phyloP scores from a whole-genome alignment of 2,113 vertebrate genomes.

The Grus americana region DNA sequence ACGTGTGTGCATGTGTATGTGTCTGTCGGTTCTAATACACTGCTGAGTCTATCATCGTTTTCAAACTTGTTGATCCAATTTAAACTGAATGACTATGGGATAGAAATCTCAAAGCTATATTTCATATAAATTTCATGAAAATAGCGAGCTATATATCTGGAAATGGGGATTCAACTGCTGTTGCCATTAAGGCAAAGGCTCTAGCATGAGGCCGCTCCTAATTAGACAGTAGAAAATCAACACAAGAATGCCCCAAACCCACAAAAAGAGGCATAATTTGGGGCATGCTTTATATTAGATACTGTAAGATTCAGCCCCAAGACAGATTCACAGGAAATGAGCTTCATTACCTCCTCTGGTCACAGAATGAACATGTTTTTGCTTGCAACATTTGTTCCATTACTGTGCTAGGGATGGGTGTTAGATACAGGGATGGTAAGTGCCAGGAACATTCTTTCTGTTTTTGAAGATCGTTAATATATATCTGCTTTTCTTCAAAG shows the following conservation, averaged over 20 bases:
- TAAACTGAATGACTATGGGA: background rate
- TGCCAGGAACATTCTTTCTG: slow-evolving; percentile 57
- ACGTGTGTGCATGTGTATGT: background rate
- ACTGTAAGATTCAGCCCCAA: background rate
- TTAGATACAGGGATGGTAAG: slow-evolving; percentile 22
- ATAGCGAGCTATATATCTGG: background rate
- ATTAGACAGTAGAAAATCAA: background rate
- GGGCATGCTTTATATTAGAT: background rate
- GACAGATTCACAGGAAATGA: slow-evolving; percentile 46
- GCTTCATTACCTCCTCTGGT: slow-evolving; percentile 49
- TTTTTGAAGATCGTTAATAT: slow-evolving; percentile 33
- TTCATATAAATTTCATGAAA: background rate
- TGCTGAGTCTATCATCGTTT: background rate
- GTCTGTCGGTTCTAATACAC: background rate
- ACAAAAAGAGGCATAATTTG: background rate
- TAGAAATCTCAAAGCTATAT: background rate
- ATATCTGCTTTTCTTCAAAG: slow-evolving; percentile 43
- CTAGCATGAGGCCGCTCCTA: background rate
- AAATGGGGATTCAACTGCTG: background rate
- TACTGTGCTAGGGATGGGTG: slow-evolving; percentile 37
- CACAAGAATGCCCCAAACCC: background rate
- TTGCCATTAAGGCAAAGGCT: background rate
- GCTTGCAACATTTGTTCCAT: slow-evolving; percentile 44
- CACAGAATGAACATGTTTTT: slow-evolving; percentile 34
- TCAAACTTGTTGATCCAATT: background rate